Evolutionary conservation across 2,888 invertebrate genomes (phyloP).

Genomic region (Zhengitettix transpicula): DNA sequence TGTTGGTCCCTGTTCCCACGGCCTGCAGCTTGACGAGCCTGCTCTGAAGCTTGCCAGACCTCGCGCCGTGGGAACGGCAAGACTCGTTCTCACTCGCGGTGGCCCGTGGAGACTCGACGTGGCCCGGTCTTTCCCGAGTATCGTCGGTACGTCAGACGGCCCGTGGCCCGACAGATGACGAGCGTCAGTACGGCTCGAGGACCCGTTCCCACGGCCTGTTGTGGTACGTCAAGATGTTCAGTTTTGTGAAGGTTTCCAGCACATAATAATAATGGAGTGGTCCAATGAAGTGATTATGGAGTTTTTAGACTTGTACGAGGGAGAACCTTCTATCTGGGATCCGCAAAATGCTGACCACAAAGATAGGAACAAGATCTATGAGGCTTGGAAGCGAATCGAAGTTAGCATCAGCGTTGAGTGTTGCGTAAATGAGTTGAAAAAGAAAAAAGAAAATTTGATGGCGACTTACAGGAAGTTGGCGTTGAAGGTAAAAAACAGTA

Average conservation of each 20-base stretch:
- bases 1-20: no score
- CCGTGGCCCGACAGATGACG: background rate
- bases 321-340: conserved; percentile 1
- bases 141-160: no score
- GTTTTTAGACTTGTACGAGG: conserved; percentile 1
- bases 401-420: background rate
- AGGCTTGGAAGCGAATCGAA: conserved; percentile 2
- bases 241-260: background rate
- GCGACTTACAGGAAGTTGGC: background rate
- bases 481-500: background rate
- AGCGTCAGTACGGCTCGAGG: background rate
- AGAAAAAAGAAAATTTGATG: conserved; percentile 3
- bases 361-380: background rate
- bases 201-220: background rate
- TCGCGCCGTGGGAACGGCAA: background rate
- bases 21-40: background rate
- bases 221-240: background rate
- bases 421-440: conserved; percentile 3
- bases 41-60: background rate
- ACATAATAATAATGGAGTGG: conserved; percentile 2
- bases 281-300: conserved; percentile 2
- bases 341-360: background rate
- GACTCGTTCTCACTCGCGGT: background rate
- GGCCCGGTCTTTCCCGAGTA: no score
- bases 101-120: background rate